A percentile compares a stretch with the other conserved stretches of the same genome.
phyloP scores from a whole-genome alignment of 2,888 invertebrate species.

The Amiota communis region DNA sequence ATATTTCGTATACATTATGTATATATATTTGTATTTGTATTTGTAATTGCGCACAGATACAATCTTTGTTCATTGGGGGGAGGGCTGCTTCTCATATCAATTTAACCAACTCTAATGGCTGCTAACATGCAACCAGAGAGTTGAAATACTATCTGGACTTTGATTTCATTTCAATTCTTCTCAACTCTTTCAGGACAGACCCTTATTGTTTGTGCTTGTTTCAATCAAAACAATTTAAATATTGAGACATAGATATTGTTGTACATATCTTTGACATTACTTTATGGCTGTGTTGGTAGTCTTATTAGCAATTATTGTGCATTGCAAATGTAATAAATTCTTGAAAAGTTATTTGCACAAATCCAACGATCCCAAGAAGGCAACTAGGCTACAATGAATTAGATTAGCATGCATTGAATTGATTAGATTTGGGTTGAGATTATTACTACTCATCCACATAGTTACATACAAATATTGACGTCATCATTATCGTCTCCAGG shows the following conservation, averaged over 20 bases:
- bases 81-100: conserved; percentile 16
- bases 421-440: background rate
- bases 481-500: background rate
- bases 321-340: conserved; percentile 7
- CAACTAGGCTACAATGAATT: background rate
- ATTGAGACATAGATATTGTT: background rate
- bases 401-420: background rate
- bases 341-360: background rate
- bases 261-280: background rate
- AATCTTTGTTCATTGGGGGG: conserved; percentile 28
- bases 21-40: conserved; percentile 9
- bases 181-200: background rate
- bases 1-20: conserved; percentile 35
- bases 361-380: no score
- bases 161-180: conserved; percentile 47
- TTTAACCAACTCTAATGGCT: conserved; percentile 52
- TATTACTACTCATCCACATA: no score
- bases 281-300: background rate
- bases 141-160: conserved; percentile 60
- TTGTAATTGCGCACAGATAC: conserved; percentile 27
- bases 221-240: conserved; percentile 49
- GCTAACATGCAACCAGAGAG: conserved; percentile 64
- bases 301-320: conserved; percentile 13
- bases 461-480: no score
- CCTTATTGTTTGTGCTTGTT: conserved; percentile 35